phyloP scores from a whole-genome alignment of 2,113 vertebrate genomes.

The Eclectus roratus region DNA sequence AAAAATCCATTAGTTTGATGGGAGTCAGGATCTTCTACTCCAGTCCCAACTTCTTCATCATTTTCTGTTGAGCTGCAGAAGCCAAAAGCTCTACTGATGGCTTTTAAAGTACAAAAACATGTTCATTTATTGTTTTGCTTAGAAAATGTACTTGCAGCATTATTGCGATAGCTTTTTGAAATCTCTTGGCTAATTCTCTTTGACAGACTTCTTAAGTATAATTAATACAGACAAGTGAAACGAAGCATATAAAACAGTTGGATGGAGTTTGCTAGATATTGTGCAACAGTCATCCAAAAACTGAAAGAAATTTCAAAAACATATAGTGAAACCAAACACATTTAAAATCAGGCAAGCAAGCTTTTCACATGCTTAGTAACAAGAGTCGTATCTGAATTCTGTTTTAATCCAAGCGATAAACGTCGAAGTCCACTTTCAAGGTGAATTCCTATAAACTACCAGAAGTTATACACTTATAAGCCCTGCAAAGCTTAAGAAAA shows the following conservation, averaged over 20 bases:
- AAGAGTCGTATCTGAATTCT: background rate
- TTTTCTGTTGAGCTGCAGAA: background rate
- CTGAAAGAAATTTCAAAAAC: background rate
- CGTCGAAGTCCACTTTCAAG: background rate
- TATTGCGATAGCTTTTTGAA: background rate
- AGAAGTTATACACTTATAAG: background rate
- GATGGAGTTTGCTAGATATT: background rate
- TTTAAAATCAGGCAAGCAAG: background rate
- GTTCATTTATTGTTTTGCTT: background rate
- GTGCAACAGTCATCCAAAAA: background rate
- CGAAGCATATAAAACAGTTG: background rate
- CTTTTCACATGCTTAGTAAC: background rate
- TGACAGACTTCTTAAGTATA: background rate
- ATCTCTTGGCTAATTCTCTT: background rate
- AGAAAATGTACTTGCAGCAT: background rate
- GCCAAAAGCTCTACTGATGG: background rate
- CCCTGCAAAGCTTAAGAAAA: background rate
- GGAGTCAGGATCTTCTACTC: background rate
- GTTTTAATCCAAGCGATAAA: background rate
- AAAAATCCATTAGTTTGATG: background rate
- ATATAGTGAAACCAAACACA: fast-evolving
- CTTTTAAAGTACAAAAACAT: background rate
- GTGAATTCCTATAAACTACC: background rate
- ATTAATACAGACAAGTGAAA: background rate
- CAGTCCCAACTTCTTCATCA: background rate